phyloP scores from a whole-genome alignment of 2,797 vertebrate species.

The Limnodromus scolopaceus region DNA sequence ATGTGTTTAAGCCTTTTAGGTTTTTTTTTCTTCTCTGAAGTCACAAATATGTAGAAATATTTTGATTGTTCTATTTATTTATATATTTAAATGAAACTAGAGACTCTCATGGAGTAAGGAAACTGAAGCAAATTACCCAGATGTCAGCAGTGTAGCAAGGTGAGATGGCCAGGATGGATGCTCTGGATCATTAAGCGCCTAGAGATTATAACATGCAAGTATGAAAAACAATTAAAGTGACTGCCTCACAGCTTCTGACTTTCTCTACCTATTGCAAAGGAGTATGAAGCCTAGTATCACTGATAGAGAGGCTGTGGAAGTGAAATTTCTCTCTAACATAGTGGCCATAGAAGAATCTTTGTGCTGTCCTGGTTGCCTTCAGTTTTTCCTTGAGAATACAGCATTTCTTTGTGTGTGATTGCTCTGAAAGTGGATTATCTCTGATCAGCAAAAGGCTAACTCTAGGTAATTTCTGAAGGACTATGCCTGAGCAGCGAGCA shows the following conservation, averaged over 20 bases:
- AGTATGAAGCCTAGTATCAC: not conserved
- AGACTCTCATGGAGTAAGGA: not conserved
- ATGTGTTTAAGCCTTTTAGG: not conserved
- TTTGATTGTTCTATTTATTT: not conserved
- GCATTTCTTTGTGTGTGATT: not conserved
- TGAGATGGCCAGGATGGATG: not conserved
- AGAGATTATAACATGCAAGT: not conserved
- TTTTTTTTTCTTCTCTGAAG: accelerated
- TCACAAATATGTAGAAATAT: not conserved
- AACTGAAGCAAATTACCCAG: not conserved
- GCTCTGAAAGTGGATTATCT: not conserved
- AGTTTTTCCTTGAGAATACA: not conserved
- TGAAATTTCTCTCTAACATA: not conserved
- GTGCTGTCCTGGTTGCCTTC: not conserved
- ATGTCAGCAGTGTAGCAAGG: not conserved
- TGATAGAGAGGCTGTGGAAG: not conserved
- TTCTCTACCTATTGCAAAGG: not conserved
- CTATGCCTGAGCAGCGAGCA: not conserved
- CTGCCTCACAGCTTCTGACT: not conserved
- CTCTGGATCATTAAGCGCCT: not conserved
- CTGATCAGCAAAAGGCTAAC: not conserved
- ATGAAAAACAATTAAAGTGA: not conserved
- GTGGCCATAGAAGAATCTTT: not conserved
- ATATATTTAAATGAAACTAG: not conserved
- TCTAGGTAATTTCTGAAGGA: not conserved